phyloP scores from a whole-genome alignment of 2,797 vertebrate genomes.

The Rhabdophis nuchalis region DNA sequence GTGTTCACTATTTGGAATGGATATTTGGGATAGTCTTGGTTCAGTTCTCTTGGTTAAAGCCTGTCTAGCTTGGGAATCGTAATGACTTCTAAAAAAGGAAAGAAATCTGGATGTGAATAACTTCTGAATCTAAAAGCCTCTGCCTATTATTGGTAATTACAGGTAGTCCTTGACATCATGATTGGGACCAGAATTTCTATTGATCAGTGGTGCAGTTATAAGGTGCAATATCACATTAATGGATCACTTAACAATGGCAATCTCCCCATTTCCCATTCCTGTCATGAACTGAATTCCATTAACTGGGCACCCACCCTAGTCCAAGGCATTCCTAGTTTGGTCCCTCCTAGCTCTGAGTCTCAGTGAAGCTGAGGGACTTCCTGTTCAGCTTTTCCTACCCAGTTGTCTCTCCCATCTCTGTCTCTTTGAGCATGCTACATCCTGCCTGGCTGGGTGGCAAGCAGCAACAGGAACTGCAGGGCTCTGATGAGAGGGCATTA shows the following conservation, averaged over 20 bases:
- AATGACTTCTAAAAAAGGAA: not conserved
- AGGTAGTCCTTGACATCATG: not conserved
- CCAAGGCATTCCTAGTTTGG: not conserved
- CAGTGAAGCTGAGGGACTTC: not conserved
- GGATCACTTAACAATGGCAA: not conserved
- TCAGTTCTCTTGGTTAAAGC: not conserved
- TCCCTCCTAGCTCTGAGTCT: not conserved
- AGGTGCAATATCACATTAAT: not conserved
- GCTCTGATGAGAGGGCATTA: slow-evolving; percentile 8
- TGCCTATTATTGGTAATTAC: not conserved
- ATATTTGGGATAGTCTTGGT: not conserved
- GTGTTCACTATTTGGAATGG: not conserved
- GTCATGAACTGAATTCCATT: not conserved
- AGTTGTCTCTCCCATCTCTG: not conserved
- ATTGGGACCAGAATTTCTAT: not conserved
- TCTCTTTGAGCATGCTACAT: not conserved
- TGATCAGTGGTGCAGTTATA: not conserved
- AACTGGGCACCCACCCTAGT: not conserved
- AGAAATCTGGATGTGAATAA: not conserved
- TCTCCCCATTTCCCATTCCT: not conserved
- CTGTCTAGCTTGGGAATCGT: not conserved
- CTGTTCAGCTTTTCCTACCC: not conserved
- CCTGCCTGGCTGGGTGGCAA: not conserved
- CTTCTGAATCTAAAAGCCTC: not conserved
- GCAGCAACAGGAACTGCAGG: not conserved